A percentile compares a stretch with the other conserved stretches of the same genome.
Evolutionary conservation across 2,888 invertebrate genomes (phyloP).

Genomic region (Leptinotarsa rubiginosa): DNA sequence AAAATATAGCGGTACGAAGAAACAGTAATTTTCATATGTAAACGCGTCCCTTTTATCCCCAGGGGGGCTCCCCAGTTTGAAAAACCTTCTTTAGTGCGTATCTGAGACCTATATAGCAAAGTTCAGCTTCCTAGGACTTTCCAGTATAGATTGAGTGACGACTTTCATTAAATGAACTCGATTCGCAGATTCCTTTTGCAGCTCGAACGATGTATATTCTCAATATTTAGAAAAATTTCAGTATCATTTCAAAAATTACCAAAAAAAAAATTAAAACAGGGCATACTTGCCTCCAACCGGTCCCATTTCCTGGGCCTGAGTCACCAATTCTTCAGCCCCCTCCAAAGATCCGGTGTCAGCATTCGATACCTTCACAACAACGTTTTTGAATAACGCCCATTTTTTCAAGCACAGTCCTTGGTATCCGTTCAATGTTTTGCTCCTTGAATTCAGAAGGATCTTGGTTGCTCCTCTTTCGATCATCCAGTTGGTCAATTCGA

Average conservation of each 20-base stretch:
- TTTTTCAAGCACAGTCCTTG: slow-evolving; percentile 68
- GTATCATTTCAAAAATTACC: not conserved
- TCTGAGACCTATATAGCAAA: too few relatives aligned
- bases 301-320: slow-evolving; percentile 64
- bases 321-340: slow-evolving; percentile 64
- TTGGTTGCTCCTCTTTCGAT: slow-evolving; percentile 71
- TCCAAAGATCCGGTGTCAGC: slow-evolving; percentile 61
- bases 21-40: too few relatives aligned
- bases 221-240: not conserved
- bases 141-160: too few relatives aligned
- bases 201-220: too few relatives aligned
- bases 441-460: slow-evolving; percentile 72
- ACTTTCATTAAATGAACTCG: too few relatives aligned
- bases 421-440: slow-evolving; percentile 71
- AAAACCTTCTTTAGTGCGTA: too few relatives aligned
- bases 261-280: not conserved
- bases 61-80: too few relatives aligned
- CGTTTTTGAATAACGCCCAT: slow-evolving; percentile 50
- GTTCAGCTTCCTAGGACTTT: too few relatives aligned
- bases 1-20: too few relatives aligned
- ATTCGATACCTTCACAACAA: slow-evolving; percentile 64
- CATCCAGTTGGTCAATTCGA: slow-evolving; percentile 73
- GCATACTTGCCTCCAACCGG: slow-evolving; percentile 69
- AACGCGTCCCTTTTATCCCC: too few relatives aligned
- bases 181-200: too few relatives aligned